Percentiles rank a stretch among this genome's conserved stretches.
phyloP scores from a whole-genome alignment of 2,797 vertebrate genomes.

The Trematomus bernacchii region DNA sequence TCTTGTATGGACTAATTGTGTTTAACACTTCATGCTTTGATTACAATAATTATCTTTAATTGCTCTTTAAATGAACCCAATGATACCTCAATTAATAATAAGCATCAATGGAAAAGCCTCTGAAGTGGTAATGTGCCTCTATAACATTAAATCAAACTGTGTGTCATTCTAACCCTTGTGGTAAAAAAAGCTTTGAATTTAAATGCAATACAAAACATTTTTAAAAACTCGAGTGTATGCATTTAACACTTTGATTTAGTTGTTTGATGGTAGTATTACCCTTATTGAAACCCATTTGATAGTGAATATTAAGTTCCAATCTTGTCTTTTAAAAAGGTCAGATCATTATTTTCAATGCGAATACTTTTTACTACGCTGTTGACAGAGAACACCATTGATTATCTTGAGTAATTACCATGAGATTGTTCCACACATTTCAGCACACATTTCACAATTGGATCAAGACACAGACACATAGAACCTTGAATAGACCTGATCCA shows the following conservation, averaged over 20 bases:
- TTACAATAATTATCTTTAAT: background rate
- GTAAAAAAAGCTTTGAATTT: background rate
- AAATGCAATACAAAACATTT: background rate
- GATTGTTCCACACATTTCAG: background rate
- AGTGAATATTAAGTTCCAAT: background rate
- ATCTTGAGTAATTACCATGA: background rate
- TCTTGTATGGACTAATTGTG: background rate
- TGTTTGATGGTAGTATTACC: background rate
- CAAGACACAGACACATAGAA: background rate
- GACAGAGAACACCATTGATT: background rate
- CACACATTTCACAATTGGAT: background rate
- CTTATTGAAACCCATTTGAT: background rate
- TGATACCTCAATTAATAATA: background rate
- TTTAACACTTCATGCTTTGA: background rate
- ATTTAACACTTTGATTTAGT: constrained; percentile 3
- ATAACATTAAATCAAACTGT: background rate
- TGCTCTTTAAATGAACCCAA: background rate
- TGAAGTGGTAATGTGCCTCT: background rate
- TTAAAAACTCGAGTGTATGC: background rate
- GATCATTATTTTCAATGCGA: no score
- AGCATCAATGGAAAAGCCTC: background rate
- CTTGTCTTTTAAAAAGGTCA: background rate
- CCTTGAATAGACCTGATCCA: no score
- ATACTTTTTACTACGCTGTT: background rate
- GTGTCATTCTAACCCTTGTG: background rate